A percentile compares a stretch with the other conserved stretches of the same genome.
Conservation (phyloP, 2,888 invertebrate species). For the Ennomos quercinarius region DNA sequence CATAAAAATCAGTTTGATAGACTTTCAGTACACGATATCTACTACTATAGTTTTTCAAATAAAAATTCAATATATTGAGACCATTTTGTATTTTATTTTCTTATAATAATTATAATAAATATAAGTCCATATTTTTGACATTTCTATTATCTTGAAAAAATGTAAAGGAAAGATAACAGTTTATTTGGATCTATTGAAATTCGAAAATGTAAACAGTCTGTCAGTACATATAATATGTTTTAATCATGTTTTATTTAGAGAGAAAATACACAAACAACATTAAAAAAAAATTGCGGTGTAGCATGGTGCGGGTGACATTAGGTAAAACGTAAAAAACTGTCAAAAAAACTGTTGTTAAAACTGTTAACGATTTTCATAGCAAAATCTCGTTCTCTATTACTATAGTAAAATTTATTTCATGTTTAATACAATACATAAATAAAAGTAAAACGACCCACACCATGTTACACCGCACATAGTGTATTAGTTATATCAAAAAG, state of each 20-base stretch:
- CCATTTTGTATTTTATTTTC: conserved; percentile 40
- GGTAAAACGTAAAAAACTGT: too few species aligned
- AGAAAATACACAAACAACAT: conserved; percentile 25
- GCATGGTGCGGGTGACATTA: too few species aligned
- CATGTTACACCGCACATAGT: too few species aligned
- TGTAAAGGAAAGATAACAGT: conserved; percentile 28
- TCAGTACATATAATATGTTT: conserved; percentile 24
- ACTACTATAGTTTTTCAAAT: too few species aligned
- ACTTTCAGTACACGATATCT: too few species aligned
- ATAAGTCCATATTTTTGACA: conserved; percentile 34
- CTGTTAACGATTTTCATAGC: too few species aligned
- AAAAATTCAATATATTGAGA: conserved; percentile 32
- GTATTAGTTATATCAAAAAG: conserved; percentile 19
- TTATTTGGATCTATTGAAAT: conserved; percentile 30
- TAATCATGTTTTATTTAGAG: conserved; percentile 7
- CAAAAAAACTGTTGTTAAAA: too few species aligned
- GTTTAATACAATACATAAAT: too few species aligned
- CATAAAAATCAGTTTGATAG: too few species aligned
- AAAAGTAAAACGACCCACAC: too few species aligned
- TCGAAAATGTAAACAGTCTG: conserved; percentile 33
- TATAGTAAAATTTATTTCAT: too few species aligned
- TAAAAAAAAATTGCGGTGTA: conserved; percentile 5
- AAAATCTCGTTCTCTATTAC: too few species aligned
- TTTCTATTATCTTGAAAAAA: conserved; percentile 31
- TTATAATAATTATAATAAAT: conserved; percentile 36